Evolutionary conservation across 2,888 invertebrate species (phyloP).

Genomic region (Ptychoptera albimana): DNA sequence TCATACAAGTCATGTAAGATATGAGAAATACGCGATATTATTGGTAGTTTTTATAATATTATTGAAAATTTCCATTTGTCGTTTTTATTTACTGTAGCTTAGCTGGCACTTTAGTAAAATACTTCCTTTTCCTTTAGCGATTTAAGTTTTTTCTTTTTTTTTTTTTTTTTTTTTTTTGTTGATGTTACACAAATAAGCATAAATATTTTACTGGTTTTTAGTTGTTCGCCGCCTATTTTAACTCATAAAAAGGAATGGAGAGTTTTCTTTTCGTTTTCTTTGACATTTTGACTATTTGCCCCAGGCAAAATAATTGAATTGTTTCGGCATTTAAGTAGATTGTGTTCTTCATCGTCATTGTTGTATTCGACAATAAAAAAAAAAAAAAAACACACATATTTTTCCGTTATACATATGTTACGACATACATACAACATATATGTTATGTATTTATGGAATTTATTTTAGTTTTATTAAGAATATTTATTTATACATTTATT

Average conservation of each 20-base stretch:
- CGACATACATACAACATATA: not conserved
- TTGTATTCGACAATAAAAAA: too few species aligned
- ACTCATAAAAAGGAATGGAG: not conserved
- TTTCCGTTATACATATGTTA: not conserved
- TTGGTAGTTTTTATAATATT: not conserved
- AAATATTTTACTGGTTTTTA: not conserved
- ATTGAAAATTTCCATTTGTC: not conserved
- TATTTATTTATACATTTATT: not conserved
- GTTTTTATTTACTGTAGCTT: not conserved
- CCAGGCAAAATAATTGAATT: conserved; percentile 5
- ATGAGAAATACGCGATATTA: conserved; percentile 5
- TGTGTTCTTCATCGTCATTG: not conserved
- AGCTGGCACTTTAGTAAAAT: too few species aligned
- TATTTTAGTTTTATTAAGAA: not conserved
- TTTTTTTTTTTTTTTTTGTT: too few species aligned
- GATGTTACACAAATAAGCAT: not conserved
- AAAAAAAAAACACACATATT: not conserved
- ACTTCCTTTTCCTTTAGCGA: not conserved
- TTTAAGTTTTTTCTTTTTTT: too few species aligned
- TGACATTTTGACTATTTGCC: too few species aligned
- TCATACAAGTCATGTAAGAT: conserved; percentile 3
- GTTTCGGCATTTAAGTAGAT: conserved; percentile 6
- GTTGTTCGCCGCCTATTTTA: not conserved
- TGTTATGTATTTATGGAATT: not conserved
- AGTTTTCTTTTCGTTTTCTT: too few species aligned